Evolutionary conservation across 2,797 vertebrate genomes (phyloP), one percentile per base, ranked within the genome.

Genomic region (Ptychobarbus kaznakovi): DNA sequence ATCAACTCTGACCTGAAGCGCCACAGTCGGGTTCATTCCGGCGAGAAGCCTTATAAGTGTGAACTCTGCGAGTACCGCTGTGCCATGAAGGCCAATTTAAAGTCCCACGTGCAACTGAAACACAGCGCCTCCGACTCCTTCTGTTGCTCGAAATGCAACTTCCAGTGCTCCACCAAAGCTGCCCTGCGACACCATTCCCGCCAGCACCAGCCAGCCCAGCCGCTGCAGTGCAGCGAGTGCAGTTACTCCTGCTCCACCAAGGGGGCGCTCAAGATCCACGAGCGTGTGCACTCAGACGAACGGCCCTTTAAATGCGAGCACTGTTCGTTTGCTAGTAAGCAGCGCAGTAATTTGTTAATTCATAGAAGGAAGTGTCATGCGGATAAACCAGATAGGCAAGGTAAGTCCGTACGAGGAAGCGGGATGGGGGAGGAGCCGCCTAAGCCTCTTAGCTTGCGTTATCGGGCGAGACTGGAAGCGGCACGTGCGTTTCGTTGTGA

Each of bases 1-100:
- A 99, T 99, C 93, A 99, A 99, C 94, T 99, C 98, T 0, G 98
- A 99, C 94, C 95, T 99, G 92, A 99, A 99, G 93, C 93, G 98
- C 73, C 98, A 99, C 94, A 90, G 97, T 91, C 96, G 97, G 9
- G 97, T 99, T 83, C 98, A 99, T 95, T 99, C 98, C 0, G 98
- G 98, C 6, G 98, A 99, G 90, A 99, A 99, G 86, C 98, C 98
- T 0, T 99, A 97, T 94, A 96, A 98, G 61, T 99, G 98, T 66
- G 97, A 98, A 86, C 98, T 97, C 76, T 99, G 98, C 4, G 96
- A 97, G 0, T 98, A 99, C 88, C 96, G 97, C 90, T 99, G 98
- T 49, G 97, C 98, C 92, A 99, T 99, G 97, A 99, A 99, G 73
- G 97, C 98, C 61, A 99, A 99, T 94, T 92, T 99, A 38, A 99